Evolutionary conservation across 2,888 invertebrate species (phyloP).

Genomic region (Apodemia mormo): DNA sequence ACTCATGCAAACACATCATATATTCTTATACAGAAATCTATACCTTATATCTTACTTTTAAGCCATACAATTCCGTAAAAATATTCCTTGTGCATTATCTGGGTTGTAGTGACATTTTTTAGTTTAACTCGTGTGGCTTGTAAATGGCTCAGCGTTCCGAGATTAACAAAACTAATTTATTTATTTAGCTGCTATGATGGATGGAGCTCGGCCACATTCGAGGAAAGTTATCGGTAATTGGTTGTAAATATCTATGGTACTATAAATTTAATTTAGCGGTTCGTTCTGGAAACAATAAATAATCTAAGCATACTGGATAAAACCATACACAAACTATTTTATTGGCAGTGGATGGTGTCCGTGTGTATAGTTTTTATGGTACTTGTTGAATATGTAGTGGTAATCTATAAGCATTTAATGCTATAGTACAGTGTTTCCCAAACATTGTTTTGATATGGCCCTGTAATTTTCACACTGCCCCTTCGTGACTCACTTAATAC

Average conservation of each 20-base stretch:
- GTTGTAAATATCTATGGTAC: conserved; percentile 1
- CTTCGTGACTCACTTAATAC: no score
- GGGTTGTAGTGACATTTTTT: conserved; percentile 45
- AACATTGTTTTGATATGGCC: no score
- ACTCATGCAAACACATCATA: not conserved
- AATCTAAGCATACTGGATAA: not conserved
- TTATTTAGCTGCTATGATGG: conserved; percentile 67
- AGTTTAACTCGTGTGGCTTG: conserved; percentile 65
- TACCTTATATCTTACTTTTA: not conserved
- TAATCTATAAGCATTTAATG: no score
- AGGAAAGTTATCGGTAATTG: conserved; percentile 22
- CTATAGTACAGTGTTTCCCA: no score
- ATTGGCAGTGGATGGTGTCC: no score
- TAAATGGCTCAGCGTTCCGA: conserved; percentile 63
- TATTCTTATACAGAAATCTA: not conserved
- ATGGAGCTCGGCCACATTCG: conserved; percentile 42
- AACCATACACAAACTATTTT: no score
- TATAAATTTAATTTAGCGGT: not conserved
- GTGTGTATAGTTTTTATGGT: not conserved
- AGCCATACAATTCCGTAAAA: not conserved
- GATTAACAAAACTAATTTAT: conserved; percentile 71
- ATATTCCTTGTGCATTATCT: not conserved
- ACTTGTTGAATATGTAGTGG: not conserved
- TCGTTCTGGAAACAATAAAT: not conserved
- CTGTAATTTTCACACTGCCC: no score